phyloP scores from a whole-genome alignment of 2,113 vertebrate genomes.

The Zingel zingel region DNA sequence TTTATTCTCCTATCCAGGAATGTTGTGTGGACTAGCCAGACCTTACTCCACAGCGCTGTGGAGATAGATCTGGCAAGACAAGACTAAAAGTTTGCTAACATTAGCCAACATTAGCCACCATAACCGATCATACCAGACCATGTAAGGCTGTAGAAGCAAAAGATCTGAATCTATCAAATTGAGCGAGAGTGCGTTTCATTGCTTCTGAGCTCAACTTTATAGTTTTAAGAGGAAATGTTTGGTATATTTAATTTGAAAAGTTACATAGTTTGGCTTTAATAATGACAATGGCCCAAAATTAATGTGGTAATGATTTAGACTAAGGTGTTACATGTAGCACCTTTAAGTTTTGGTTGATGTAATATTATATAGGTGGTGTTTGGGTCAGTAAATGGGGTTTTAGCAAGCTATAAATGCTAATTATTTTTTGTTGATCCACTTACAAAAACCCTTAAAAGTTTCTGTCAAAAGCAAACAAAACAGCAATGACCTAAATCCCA shows the following conservation, averaged over 20 bases:
- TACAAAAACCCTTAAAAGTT: background rate
- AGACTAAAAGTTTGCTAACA: background rate
- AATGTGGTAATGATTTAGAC: background rate
- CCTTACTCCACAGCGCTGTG: too few species aligned
- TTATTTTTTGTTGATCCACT: background rate
- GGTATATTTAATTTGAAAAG: background rate
- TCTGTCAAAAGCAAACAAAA: slow-evolving; percentile 49
- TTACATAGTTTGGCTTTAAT: background rate
- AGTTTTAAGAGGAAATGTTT: too few species aligned
- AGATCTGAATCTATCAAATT: background rate
- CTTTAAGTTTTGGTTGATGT: background rate
- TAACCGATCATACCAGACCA: background rate
- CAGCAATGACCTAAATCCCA: slow-evolving; percentile 32
- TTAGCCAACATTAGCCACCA: too few species aligned
- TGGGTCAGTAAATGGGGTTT: background rate
- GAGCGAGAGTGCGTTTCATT: background rate
- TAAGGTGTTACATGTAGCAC: background rate
- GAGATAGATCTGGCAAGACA: too few species aligned
- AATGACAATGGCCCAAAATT: background rate
- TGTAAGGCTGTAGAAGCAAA: background rate
- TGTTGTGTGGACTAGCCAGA: too few species aligned
- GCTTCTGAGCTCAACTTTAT: background rate
- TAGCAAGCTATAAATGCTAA: background rate
- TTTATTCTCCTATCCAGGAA: too few species aligned
- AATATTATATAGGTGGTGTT: background rate